Conservation (phyloP, 2,113 vertebrate genomes). For the Ictalurus punctatus region DNA sequence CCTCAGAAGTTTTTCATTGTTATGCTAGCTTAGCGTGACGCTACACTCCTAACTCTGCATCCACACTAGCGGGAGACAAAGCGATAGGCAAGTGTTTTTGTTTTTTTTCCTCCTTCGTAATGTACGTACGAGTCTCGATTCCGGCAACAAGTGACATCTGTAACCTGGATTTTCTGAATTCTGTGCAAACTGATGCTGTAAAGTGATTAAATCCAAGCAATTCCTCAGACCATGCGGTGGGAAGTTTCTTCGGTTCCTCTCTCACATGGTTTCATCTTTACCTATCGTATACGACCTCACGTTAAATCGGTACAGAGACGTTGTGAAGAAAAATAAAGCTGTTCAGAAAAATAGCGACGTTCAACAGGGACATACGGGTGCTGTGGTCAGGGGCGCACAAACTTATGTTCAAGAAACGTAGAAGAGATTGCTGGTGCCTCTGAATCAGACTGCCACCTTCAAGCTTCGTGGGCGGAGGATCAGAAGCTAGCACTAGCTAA, state of each 20-base stretch:
- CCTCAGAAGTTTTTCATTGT: constrained; percentile 13
- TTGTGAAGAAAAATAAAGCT: not conserved
- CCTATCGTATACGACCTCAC: not conserved
- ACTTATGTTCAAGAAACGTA: not conserved
- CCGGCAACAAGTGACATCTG: not conserved
- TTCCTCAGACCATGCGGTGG: not conserved
- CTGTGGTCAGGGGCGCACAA: not conserved
- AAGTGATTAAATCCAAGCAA: not conserved
- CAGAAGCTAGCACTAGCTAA: not conserved
- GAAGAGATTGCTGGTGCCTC: not conserved
- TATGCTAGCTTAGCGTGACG: not conserved
- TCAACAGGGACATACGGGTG: not conserved
- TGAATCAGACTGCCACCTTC: not conserved
- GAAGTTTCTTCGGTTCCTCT: not conserved
- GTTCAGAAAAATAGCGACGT: not conserved
- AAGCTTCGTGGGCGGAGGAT: not conserved
- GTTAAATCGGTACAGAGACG: not conserved
- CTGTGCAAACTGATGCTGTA: not conserved
- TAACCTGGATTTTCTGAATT: not conserved
- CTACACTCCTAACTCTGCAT: not conserved
- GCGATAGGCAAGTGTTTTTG: too few species aligned
- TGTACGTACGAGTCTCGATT: not conserved
- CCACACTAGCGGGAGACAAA: not conserved
- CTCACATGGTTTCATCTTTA: not conserved
- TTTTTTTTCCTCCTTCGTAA: not conserved